Evolutionary conservation across 2,113 vertebrate species (phyloP), one percentile per base, ranked within the genome.

Genomic region (Toxotes jaculatrix): DNA sequence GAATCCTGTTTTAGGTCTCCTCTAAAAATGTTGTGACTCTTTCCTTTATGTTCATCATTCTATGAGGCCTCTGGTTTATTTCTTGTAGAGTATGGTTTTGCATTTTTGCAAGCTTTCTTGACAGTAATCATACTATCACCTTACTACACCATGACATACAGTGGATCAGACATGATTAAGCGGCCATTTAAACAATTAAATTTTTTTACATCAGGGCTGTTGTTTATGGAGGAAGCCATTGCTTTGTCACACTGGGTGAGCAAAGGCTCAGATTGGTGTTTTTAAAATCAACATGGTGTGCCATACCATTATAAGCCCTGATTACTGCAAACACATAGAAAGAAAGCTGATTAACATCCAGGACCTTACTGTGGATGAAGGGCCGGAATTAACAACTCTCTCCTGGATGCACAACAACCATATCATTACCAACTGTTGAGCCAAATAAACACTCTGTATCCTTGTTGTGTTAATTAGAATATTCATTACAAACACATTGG

Each of bases 281-380:
- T 77, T 63, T 69, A 69, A 68, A 62, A 72, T 61, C 43, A 67
- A 14, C 45, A 53, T 55, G 13, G 56, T 77, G 80, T 64, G 55
- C 56, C 34, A 62, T 38, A 59, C 14, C 17, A 36, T 77, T 63
- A 42, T 40, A 70, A 72, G 9, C 27, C 36, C 19, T 32, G 14
- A 70, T 49, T 61, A 55, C n/a, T 59, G 23, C 21, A 78, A 79
- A 55, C 47, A 80, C 53, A 40, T 31, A 71, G 47, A 21, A 23
- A 71, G 68, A 80, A 83, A 85, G 77, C 80, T 80, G 83, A 87
- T 76, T 73, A 84, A 40, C 49, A 74, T 11, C 32, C 5, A 74
- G n/a, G 53, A 65, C 74, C 49, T 74, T 65, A 74, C 7, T 47
- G 60, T 14, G 14, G 49, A 67, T 19, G 11, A 60, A 68, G 11